Base-by-base conservation (phyloP, 1,140 invertebrate genomes). In the Matsumurasca onukii region DNA sequence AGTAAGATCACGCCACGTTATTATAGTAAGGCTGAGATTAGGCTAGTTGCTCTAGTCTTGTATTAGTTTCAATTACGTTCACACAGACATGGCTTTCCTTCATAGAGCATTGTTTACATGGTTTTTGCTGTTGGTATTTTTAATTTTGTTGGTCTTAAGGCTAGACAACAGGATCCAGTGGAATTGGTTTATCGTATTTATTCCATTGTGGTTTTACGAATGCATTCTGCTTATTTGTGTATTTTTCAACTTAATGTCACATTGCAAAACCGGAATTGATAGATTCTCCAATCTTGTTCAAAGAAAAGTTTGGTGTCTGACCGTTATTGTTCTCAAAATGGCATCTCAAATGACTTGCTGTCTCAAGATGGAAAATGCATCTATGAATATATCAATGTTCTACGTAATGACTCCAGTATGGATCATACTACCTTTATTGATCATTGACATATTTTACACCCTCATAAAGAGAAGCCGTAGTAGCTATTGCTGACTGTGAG, bases 161-260 rank as follows among this genome's bases (percentile, higher is more conserved):
- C 81, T 97, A 48, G 94, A 97, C 79, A 86, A 88, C 20, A 86
- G 90, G 79, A 95, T 91, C 29, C 87, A 90, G 77, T 97, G 94
- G 94, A 96, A 95, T 78, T 98, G 94, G 93, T 96, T 96, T 76
- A 89, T 97, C 31, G 93, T 97, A 25, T 97, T 97, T 72, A 91
- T 95, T 55, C 95, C 95, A 5, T 86, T 98, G 82, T 97, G 93
- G 93, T 82, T 96, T 34, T 96, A 94, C 77, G 93, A 97, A 76
- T 86, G 86, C 59, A 91, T 95, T 69, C 81, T 97, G 67, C 78
- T 96, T 1, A 89, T 93, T 68, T 94, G 94, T 75, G 89, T 95
- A 17, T 81, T 92, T 52, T 93, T 95, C 74, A 89, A 93, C 74
- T 91, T 95, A 80, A 88, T 95, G 70, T 89, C 89, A 1, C 89